Evolutionary conservation across 2,888 invertebrate species (phyloP).

Genomic region (Andrena dorsata): DNA sequence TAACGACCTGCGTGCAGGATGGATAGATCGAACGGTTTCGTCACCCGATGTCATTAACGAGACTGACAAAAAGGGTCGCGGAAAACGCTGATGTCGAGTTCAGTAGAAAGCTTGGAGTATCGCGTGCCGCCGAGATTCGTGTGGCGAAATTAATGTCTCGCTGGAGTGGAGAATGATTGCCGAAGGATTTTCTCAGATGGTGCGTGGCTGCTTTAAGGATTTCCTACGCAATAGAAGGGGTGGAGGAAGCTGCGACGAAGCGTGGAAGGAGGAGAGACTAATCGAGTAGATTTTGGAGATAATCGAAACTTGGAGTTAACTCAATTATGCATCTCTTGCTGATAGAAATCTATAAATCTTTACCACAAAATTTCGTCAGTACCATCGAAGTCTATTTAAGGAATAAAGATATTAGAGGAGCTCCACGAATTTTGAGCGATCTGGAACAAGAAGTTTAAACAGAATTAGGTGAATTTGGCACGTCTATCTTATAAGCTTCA

Average conservation of each 20-base stretch:
- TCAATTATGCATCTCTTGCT: no score
- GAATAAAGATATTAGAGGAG: no score
- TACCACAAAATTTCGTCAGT: no score
- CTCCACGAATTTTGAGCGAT: no score
- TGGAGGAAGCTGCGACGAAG: background rate
- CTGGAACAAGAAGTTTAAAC: no score
- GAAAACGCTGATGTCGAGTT: slow-evolving; percentile 9
- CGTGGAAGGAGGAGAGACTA: background rate
- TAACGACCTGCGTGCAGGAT: slow-evolving; percentile 9
- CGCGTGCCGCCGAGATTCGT: slow-evolving; percentile 12
- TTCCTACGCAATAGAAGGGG: background rate
- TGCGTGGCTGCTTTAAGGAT: background rate
- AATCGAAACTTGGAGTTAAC: background rate
- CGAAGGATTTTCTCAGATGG: background rate
- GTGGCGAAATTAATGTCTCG: slow-evolving; percentile 34
- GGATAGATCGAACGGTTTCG: slow-evolving; percentile 35
- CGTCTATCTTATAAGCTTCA: no score
- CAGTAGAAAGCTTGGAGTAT: slow-evolving; percentile 30
- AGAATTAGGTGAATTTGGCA: no score
- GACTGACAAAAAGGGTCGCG: slow-evolving; percentile 31
- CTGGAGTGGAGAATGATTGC: slow-evolving; percentile 17
- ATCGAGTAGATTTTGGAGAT: background rate
- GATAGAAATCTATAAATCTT: no score
- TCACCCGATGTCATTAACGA: slow-evolving; percentile 32
- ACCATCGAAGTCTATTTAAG: no score